Percentiles rank a stretch among this genome's conserved stretches.
Evolutionary conservation across 2,797 vertebrate species (phyloP).

Genomic region (Xenentodon cancila): DNA sequence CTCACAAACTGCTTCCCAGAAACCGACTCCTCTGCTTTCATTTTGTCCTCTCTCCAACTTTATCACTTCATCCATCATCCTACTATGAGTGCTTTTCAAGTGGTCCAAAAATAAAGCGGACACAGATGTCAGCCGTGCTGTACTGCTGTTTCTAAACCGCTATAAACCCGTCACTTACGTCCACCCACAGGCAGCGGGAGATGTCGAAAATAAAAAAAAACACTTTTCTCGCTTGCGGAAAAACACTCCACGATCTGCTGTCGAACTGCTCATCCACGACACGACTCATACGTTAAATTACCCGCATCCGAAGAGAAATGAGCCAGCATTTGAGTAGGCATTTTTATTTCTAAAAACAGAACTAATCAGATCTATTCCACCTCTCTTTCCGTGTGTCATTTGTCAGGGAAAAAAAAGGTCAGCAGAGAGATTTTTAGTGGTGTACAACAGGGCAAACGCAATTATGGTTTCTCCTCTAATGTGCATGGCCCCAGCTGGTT

Average conservation of each 20-base stretch:
- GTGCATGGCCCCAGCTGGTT: constrained; percentile 79
- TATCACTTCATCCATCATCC: constrained; percentile 80
- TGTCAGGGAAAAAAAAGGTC: constrained; percentile 3
- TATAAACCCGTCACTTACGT: constrained; percentile 73
- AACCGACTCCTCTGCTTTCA: constrained; percentile 65
- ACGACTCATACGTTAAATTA: constrained; percentile 37
- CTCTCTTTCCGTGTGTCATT: constrained; percentile 37
- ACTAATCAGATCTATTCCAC: constrained; percentile 8
- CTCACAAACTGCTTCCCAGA: constrained; percentile 63
- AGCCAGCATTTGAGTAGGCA: constrained; percentile 42
- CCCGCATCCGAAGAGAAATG: constrained; percentile 49
- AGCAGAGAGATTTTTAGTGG: constrained; percentile 63
- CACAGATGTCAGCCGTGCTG: constrained; percentile 75
- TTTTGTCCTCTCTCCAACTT: constrained; percentile 70
- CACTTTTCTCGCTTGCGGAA: constrained; percentile 41
- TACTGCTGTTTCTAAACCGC: constrained; percentile 74
- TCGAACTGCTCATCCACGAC: constrained; percentile 35
- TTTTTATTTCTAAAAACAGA: constrained; percentile 51
- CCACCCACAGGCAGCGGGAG: constrained; percentile 63
- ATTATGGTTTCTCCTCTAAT: constrained; percentile 79
- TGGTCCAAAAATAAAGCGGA: constrained; percentile 77
- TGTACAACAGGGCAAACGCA: constrained; percentile 70
- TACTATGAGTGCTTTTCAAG: constrained; percentile 74
- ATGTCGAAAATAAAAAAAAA: constrained; percentile 67
- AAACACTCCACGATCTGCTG: constrained; percentile 40